A percentile compares a stretch with the other conserved stretches of the same genome.
These are phyloP conservation scores for Neosilurus mollespiculum DNA, from an alignment of 2,797 vertebrate genomes.

Conservation along the genomic window DNA sequence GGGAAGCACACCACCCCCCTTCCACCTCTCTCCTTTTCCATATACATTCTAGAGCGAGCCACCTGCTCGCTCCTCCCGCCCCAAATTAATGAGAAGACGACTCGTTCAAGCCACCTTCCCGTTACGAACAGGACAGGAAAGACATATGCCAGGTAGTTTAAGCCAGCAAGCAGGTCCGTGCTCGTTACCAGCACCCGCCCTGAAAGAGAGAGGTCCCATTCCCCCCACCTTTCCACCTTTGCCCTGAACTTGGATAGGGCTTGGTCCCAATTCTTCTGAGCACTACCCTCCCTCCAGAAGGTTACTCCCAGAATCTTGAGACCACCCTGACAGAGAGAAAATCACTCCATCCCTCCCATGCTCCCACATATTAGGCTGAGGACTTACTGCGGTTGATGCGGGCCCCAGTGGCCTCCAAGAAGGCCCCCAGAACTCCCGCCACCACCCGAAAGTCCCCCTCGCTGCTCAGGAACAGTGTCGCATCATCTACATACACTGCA, in stretches of 20 bases:
- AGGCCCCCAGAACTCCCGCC: rapidly evolving
- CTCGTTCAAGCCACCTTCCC: not conserved
- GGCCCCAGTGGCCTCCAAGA: not conserved
- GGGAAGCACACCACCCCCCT: not conserved
- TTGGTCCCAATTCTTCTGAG: not conserved
- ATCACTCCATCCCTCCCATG: not conserved
- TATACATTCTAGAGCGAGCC: rapidly evolving
- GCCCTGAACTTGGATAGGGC: not conserved
- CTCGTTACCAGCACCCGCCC: not conserved
- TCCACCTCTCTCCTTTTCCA: not conserved
- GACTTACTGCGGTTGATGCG: not conserved
- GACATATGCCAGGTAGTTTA: not conserved
- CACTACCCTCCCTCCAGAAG: not conserved
- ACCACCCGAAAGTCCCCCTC: not conserved
- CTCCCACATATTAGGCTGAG: not conserved
- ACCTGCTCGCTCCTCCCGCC: not conserved
- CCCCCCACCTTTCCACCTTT: not conserved
- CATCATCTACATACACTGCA: not conserved
- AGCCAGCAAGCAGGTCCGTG: not conserved
- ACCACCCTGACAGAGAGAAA: not conserved
- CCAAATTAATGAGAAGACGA: not conserved
- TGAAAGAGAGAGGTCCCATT: not conserved
- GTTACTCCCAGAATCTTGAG: not conserved
- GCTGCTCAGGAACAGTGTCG: not conserved
- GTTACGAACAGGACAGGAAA: not conserved